phyloP scores from a whole-genome alignment of 2,113 vertebrate species.

The Panthera tigris region DNA sequence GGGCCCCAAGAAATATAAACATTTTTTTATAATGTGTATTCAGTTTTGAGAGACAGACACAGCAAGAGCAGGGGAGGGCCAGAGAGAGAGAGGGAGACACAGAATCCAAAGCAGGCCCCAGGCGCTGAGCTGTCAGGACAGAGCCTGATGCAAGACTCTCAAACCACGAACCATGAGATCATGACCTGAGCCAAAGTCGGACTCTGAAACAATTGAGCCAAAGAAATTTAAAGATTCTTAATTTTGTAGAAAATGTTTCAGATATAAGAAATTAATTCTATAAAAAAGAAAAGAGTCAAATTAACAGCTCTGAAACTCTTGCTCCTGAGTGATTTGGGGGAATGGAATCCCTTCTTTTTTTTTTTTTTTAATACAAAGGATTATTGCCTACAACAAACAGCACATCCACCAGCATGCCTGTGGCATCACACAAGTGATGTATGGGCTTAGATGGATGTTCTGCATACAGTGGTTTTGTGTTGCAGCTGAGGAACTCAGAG shows the following conservation, averaged over 20 bases:
- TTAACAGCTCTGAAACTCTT: not conserved
- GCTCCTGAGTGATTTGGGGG: not conserved
- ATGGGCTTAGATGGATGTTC: not conserved
- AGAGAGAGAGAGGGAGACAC: too few relatives aligned
- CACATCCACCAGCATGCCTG: not conserved
- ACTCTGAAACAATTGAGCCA: too few relatives aligned
- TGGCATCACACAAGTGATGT: not conserved
- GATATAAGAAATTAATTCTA: not conserved
- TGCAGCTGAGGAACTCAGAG: not conserved
- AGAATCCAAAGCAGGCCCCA: too few relatives aligned
- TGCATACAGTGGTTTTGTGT: not conserved
- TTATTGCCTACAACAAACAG: not conserved
- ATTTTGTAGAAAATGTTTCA: not conserved
- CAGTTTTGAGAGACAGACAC: too few relatives aligned
- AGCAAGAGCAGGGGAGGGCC: too few relatives aligned
- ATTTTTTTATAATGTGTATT: too few relatives aligned
- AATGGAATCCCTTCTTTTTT: not conserved
- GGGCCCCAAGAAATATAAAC: too few relatives aligned
- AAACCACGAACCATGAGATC: not conserved
- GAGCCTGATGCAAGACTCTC: too few relatives aligned
- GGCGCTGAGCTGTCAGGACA: too few relatives aligned
- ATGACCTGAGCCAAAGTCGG: not conserved
- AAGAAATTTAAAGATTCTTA: not conserved
- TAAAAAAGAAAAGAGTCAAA: not conserved
- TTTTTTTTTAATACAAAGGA: not conserved